Evolutionary conservation across 2,888 invertebrate species (phyloP).

Genomic region (Drepanosiphum platanoidis): DNA sequence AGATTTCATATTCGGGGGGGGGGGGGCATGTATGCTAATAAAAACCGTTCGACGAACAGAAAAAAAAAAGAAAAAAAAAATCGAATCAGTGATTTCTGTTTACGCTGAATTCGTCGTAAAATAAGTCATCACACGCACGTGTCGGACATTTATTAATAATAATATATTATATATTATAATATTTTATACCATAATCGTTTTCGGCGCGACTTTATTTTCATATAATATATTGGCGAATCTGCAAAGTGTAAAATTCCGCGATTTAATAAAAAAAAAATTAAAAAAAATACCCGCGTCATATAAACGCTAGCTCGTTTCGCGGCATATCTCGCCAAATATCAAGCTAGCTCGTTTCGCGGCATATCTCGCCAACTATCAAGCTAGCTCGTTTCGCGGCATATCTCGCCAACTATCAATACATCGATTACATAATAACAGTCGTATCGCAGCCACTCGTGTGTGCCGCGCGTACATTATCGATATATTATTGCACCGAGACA

Average conservation of each 20-base stretch:
- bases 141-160: too few relatives aligned
- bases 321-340: too few relatives aligned
- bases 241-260: too few relatives aligned
- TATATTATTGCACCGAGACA: neutral
- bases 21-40: conserved; percentile 14
- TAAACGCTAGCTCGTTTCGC: too few relatives aligned
- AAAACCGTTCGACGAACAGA: conserved; percentile 14
- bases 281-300: too few relatives aligned
- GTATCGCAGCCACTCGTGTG: neutral
- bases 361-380: neutral
- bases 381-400: neutral
- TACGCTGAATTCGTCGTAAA: conserved; percentile 39
- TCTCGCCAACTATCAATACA: neutral
- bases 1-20: conserved; percentile 33
- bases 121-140: neutral
- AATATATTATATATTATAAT: too few relatives aligned
- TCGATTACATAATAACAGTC: neutral
- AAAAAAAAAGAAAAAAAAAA: conserved; percentile 23
- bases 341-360: too few relatives aligned
- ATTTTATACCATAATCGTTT: neutral
- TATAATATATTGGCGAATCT: neutral
- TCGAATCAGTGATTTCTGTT: conserved; percentile 41
- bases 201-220: neutral
- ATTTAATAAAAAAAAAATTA: too few relatives aligned
- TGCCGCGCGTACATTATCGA: neutral